A percentile compares a stretch with the other conserved stretches of the same genome.
Conservation (phyloP, 2,888 invertebrate species). For the Nymphalis urticae region DNA sequence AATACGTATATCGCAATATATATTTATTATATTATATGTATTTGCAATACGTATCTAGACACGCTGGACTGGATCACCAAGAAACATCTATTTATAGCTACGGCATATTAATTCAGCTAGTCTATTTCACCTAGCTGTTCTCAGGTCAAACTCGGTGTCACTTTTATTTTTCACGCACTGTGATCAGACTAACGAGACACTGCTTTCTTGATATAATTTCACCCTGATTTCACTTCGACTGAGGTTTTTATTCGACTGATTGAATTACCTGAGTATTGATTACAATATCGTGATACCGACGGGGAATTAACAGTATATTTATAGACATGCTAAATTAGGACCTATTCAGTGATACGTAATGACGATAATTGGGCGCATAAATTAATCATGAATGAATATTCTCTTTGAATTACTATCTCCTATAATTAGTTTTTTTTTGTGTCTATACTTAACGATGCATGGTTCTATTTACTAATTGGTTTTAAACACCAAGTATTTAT, state of each 20-base stretch:
- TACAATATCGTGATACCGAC: slow-evolving; percentile 18
- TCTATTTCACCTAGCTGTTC: slow-evolving; percentile 1
- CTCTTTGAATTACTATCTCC: too few species aligned
- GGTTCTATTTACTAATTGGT: too few species aligned
- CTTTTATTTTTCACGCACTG: slow-evolving; percentile 38
- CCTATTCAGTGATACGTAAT: background rate
- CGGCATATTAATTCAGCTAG: too few species aligned
- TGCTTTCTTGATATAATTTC: slow-evolving; percentile 44
- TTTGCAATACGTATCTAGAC: too few species aligned
- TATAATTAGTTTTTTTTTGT: too few species aligned
- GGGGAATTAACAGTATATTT: background rate
- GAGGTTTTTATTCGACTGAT: slow-evolving; percentile 41
- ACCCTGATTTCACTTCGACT: slow-evolving; percentile 43
- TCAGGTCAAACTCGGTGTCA: slow-evolving; percentile 25
- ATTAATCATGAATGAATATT: too few species aligned
- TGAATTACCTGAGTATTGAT: slow-evolving; percentile 38
- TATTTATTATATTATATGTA: too few species aligned
- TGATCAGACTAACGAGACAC: slow-evolving; percentile 39
- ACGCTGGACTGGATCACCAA: too few species aligned
- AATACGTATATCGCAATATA: too few species aligned
- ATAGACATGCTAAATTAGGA: background rate
- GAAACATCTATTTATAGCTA: too few species aligned
- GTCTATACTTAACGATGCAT: too few species aligned
- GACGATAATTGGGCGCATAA: background rate
- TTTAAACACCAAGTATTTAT: too few species aligned